These are phyloP conservation scores for Rhamnusium bicolor DNA, from an alignment of 2,888 invertebrate genomes.

Conservation along the genomic window DNA sequence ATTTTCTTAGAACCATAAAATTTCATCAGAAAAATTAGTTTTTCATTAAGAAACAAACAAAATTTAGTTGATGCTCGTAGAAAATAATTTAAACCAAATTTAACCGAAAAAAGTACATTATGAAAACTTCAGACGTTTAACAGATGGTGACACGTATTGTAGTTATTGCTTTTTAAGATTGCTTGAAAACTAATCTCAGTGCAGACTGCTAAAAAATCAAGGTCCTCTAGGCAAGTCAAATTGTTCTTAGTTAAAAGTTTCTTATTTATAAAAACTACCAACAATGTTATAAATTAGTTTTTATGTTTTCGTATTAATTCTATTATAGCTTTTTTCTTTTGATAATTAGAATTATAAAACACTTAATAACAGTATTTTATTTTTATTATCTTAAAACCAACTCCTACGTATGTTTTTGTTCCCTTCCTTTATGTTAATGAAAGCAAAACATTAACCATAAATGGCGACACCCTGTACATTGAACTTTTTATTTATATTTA, in stretches of 20 bases:
- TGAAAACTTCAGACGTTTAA: no score
- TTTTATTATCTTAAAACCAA: neutral
- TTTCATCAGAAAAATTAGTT: no score
- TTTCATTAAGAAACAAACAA: no score
- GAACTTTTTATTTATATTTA: conserved; percentile 42
- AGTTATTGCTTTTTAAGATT: neutral
- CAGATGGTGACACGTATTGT: neutral
- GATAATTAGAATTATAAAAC: neutral
- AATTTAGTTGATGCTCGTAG: no score
- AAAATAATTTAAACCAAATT: no score
- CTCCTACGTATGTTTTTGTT: conserved; percentile 20
- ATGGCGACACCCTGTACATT: conserved; percentile 41
- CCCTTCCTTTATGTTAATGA: conserved; percentile 18
- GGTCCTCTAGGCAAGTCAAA: neutral
- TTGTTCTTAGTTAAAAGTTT: neutral
- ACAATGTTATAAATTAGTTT: neutral
- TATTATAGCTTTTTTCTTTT: neutral
- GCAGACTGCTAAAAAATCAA: neutral
- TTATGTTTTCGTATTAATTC: conserved; percentile 1
- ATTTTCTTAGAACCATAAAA: no score
- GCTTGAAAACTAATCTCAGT: neutral
- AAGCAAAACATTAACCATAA: conserved; percentile 23
- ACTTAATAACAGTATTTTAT: neutral
- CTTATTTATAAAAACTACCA: neutral
- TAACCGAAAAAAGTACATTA: no score